phyloP scores from a whole-genome alignment of 2,113 vertebrate genomes.

The Ariopsis seemanni region DNA sequence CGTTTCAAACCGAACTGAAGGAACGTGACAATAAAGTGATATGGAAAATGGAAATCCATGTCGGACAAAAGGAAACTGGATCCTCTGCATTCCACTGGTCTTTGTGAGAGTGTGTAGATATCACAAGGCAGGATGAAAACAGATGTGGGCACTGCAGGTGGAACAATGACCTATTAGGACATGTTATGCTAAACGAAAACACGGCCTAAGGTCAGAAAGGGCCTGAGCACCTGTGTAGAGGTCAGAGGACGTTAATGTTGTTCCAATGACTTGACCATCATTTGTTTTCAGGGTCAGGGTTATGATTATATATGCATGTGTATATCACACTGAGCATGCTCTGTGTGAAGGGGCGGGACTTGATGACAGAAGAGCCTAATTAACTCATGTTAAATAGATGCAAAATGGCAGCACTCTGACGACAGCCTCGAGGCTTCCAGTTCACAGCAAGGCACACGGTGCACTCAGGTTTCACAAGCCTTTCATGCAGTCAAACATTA shows the following conservation, averaged over 20 bases:
- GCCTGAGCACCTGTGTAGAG: slow-evolving; percentile 10
- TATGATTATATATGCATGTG: neutral
- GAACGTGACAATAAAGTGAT: neutral
- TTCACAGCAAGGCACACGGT: slow-evolving; percentile 9
- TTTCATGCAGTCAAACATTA: slow-evolving; percentile 36
- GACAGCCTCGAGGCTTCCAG: slow-evolving; percentile 20
- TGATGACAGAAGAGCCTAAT: slow-evolving; percentile 38
- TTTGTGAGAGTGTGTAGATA: slow-evolving; percentile 17
- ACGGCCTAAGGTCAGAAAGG: neutral
- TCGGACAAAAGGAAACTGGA: slow-evolving; percentile 44
- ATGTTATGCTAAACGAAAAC: neutral
- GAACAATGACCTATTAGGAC: slow-evolving; percentile 5
- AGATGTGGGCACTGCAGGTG: slow-evolving; percentile 45
- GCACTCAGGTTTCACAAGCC: slow-evolving; percentile 17
- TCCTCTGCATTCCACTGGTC: slow-evolving; percentile 50
- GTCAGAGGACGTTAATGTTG: neutral
- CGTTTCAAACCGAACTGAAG: neutral
- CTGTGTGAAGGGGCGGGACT: neutral
- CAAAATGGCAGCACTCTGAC: slow-evolving; percentile 35
- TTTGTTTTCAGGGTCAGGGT: neutral
- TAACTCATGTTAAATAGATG: slow-evolving; percentile 50
- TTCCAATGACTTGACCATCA: neutral
- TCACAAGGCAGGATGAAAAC: slow-evolving; percentile 27
- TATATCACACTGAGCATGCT: neutral
- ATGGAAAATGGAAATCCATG: slow-evolving; percentile 11